A percentile compares a stretch with the other conserved stretches of the same genome.
Evolutionary conservation across 2,888 invertebrate species (phyloP).

Genomic region (Lycaena phlaeas): DNA sequence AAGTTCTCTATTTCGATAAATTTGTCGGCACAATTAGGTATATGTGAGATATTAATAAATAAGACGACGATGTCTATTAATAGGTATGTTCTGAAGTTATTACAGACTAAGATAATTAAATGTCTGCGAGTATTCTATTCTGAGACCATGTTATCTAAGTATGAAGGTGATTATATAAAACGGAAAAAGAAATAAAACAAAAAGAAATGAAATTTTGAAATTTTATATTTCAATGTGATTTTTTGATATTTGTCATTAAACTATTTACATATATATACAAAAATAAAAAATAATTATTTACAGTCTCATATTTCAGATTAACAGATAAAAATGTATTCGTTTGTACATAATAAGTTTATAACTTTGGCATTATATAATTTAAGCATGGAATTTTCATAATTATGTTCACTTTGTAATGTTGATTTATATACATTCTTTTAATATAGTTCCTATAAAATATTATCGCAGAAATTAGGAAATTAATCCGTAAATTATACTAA

Average conservation of each 20-base stretch:
- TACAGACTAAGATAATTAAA: too few relatives aligned
- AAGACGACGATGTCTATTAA: neutral
- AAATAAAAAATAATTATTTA: conserved; percentile 49
- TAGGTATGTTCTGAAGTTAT: conserved; percentile 5
- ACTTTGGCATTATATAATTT: conserved; percentile 68
- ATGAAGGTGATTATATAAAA: too few relatives aligned
- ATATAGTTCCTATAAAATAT: conserved; percentile 37
- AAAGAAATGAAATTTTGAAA: conserved; percentile 62
- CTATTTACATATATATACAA: conserved; percentile 64
- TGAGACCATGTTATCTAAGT: too few relatives aligned
- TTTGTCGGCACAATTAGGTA: neutral
- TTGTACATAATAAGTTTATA: conserved; percentile 57
- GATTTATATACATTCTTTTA: conserved; percentile 6
- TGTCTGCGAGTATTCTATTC: too few relatives aligned
- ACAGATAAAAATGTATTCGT: conserved; percentile 57
- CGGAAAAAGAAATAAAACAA: conserved; percentile 50
- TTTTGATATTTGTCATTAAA: conserved; percentile 39
- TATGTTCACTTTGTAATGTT: neutral
- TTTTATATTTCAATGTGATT: conserved; percentile 56
- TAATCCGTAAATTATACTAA: conserved; percentile 49
- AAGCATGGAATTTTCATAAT: conserved; percentile 27
- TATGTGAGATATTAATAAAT: neutral
- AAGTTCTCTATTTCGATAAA: conserved; percentile 17
- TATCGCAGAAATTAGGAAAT: conserved; percentile 67
- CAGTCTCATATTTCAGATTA: conserved; percentile 42